Conservation (phyloP, 2,113 vertebrate species). For the Dipodomys spectabilis region DNA sequence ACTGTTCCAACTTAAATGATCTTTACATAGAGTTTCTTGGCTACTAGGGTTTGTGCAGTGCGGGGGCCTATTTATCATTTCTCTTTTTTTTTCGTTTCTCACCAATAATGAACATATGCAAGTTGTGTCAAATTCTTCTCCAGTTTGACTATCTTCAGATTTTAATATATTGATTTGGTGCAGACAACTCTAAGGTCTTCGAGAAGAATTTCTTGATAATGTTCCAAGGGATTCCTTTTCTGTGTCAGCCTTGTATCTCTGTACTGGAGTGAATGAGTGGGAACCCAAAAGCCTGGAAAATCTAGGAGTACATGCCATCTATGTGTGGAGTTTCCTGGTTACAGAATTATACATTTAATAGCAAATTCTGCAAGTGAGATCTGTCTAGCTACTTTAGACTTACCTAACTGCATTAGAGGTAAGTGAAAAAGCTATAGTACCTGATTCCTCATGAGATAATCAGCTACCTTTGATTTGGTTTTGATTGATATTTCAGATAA, state of each 20-base stretch:
- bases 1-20: background rate
- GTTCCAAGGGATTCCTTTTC: background rate
- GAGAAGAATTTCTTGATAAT: background rate
- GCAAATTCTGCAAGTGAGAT: background rate
- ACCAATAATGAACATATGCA: background rate
- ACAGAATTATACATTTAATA: background rate
- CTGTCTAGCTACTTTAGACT: background rate
- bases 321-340: background rate
- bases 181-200: background rate
- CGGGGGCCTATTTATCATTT: background rate
- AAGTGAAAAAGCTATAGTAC: background rate
- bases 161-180: background rate
- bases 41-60: background rate
- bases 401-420: background rate
- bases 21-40: background rate
- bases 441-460: background rate
- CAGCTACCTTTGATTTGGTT: background rate
- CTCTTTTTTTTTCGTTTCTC: no score
- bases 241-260: background rate
- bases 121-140: conserved; percentile 14
- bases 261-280: background rate
- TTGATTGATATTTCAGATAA: background rate
- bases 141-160: background rate
- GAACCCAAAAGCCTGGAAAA: background rate
- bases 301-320: accelerated